Evolutionary conservation across 2,113 vertebrate genomes (phyloP), one percentile per base, ranked within the genome.

Genomic region (Tragelaphus imberbis): DNA sequence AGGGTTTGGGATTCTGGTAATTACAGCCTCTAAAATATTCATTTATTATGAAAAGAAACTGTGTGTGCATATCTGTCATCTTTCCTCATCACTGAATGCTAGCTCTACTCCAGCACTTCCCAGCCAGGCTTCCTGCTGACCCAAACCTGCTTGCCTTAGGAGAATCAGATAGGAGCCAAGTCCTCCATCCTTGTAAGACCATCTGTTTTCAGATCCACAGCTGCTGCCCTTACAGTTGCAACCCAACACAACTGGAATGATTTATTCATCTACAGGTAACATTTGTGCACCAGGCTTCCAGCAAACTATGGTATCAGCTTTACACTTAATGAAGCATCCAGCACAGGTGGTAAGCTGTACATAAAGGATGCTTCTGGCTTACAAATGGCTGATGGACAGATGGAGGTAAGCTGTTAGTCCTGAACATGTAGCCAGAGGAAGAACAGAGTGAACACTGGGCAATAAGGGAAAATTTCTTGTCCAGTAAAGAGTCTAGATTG

Each of bases 121-220:
- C 30, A 80, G 30, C 93, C 84, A 95, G 95, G 85, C 86, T 97
- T 97, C 97, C 95, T 97, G 93, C 82, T 84, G 96, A 65, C 61
- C 79, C 79, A 97, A 93, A 97, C 96, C 94, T 97, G 90, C 95
- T 98, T 94, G 94, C 51, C 17, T 30, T 97, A 93, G 96, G 91
- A 98, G 98, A 95, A 92, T 93, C 91, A 98, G 61, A 51, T 81
- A 68, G 68, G 65, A 98, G 88, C 79, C 44, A 84, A 27, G 59
- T 97, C 82, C 56, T 89, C 55, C 84, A 85, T 94, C 88, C 81
- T 90, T 89, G 14, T 77, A 97, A 93, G 95, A 95, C 97, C 97
- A 97, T 98, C 97, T 98, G 98, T 95, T 98, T 97, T 93, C 84
- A 94, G 61, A 96, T 8, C 55, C 94, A 97, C 96, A 98, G 90